These are phyloP conservation scores for Schrankia costaestrigalis DNA, from an alignment of 2,888 invertebrate species.

Conservation along the genomic window DNA sequence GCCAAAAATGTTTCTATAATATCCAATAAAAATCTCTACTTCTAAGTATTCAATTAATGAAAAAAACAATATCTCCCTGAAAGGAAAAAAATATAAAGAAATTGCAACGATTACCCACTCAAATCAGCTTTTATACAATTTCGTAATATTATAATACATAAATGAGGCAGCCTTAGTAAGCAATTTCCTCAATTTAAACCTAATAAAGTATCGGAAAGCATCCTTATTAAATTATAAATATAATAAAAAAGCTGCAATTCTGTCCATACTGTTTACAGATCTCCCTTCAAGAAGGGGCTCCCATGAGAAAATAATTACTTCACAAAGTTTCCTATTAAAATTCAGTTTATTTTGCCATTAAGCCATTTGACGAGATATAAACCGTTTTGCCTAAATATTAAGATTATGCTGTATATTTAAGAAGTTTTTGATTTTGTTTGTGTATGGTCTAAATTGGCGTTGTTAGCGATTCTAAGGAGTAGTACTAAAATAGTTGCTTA, in stretches of 20 bases:
- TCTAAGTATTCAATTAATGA: too few relatives aligned
- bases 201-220: slow-evolving; percentile 73
- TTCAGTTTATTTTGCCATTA: slow-evolving; percentile 68
- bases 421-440: slow-evolving; percentile 42
- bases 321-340: slow-evolving; percentile 54
- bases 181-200: slow-evolving; percentile 67
- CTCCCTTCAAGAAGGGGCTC: slow-evolving; percentile 38
- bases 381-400: slow-evolving; percentile 49
- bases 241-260: slow-evolving; percentile 33
- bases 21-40: too few relatives aligned
- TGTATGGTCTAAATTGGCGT: slow-evolving; percentile 16
- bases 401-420: slow-evolving; percentile 42
- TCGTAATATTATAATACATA: slow-evolving; percentile 21
- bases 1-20: too few relatives aligned
- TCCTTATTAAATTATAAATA: slow-evolving; percentile 69
- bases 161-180: slow-evolving; percentile 53
- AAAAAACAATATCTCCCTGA: too few relatives aligned
- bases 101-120: too few relatives aligned
- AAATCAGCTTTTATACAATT: too few relatives aligned
- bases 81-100: too few relatives aligned
- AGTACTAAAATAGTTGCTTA: too few relatives aligned
- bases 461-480: not conserved
- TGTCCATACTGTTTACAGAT: slow-evolving; percentile 42
- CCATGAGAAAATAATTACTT: slow-evolving; percentile 62
- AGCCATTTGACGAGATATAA: slow-evolving; percentile 57